phyloP scores from a whole-genome alignment of 2,797 vertebrate species.

The Mormyrops boulengeri region DNA sequence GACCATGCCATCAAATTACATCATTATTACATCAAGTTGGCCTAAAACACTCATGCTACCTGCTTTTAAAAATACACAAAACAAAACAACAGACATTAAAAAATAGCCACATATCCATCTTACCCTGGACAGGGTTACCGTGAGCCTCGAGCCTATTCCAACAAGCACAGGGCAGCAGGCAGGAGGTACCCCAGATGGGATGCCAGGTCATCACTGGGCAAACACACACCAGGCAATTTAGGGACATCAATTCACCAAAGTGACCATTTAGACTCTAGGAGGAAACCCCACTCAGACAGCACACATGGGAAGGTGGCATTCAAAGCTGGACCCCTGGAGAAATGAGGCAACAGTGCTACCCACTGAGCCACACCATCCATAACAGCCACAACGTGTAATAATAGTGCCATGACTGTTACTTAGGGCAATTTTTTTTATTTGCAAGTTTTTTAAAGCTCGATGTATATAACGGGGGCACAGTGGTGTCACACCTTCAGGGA shows the following conservation, averaged over 20 bases:
- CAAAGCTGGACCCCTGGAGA: neutral
- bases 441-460: neutral
- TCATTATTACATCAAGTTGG: neutral
- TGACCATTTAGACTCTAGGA: neutral
- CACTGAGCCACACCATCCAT: neutral
- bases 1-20: neutral
- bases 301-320: neutral
- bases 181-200: neutral
- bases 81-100: neutral
- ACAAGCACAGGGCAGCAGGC: neutral
- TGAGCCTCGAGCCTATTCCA: neutral
- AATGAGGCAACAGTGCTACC: neutral
- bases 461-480: neutral
- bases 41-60: neutral
- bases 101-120: conserved; percentile 7
- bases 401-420: neutral
- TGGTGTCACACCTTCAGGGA: neutral
- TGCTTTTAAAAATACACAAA: conserved; percentile 9
- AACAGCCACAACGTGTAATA: neutral
- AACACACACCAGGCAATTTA: neutral
- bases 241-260: neutral
- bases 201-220: neutral
- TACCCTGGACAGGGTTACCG: neutral
- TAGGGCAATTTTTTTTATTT: neutral
- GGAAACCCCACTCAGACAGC: neutral